Base-by-base conservation (phyloP, 2,888 invertebrate genomes). In the Timema podura region DNA sequence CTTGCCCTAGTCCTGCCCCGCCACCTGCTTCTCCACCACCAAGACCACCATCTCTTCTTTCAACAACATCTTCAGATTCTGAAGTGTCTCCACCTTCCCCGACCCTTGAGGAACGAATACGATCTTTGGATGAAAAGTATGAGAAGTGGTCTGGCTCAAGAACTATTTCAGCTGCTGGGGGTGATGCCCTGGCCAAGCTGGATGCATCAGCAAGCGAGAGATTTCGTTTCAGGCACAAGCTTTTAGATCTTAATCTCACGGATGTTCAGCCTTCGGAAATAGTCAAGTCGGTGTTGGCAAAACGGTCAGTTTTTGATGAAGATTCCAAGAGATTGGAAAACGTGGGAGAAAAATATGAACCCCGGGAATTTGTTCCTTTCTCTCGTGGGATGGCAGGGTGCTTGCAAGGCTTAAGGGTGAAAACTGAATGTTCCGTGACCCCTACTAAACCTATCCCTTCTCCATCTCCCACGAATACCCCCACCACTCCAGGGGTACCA, bases 301-400 rank as follows among this genome's bases (percentile, higher is more conserved):
- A 95, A 81, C 90, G 92, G 74, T 96, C 95, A 68, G 94, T 98
- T 68, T 97, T 98, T 81, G 98, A 98, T 80, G 97, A 97, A 81
- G 98, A 98, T 80, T 89, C 92, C 57, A 95, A 96, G 81, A 86
- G 98, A 49, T 84, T 98, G 71, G 96, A 96, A 81, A 93, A 93
- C 77, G 90, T 92, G 71, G 86, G 90, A 79, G 89, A 95, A 81
- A 89, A 93, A 83, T 89, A 94, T 83, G 88, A 95, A 83, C 88
- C 85, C 73, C 85, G 81, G 74, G 87, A 87, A 73, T 87, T 86
- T 75, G 74, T 77, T 65, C 76, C 77, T n/a, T 70, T 65, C 48
- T 61, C 61, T 61, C 61, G 61, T n/a, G 51, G 71, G n/a, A 61
- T 69, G 6, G 59, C 69, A 7, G 65, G 70, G 10, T 71, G 68